phyloP scores from a whole-genome alignment of 1,140 invertebrate genomes.

The Melipona quadrifasciata region DNA sequence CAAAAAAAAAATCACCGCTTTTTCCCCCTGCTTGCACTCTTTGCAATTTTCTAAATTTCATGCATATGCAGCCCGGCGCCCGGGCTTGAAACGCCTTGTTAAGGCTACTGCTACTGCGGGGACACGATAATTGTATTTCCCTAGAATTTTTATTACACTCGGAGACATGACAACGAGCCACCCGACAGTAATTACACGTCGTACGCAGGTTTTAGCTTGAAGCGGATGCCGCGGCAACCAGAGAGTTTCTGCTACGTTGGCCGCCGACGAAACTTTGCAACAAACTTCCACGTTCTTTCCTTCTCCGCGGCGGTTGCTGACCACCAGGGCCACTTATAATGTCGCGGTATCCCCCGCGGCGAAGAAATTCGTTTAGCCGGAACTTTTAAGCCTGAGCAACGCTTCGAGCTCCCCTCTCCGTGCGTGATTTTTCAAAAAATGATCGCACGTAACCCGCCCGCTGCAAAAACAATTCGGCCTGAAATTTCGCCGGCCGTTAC shows the following conservation, averaged over 20 bases:
- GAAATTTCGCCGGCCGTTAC: neutral
- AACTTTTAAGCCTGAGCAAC: conserved; percentile 11
- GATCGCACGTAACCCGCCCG: neutral
- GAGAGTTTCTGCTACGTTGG: conserved; percentile 27
- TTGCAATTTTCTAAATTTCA: conserved; percentile 11
- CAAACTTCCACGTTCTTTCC: conserved; percentile 44
- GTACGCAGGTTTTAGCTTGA: conserved; percentile 35
- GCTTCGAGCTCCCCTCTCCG: neutral
- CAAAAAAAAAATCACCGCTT: neutral
- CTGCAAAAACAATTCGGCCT: neutral
- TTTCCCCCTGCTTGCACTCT: neutral
- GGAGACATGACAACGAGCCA: conserved; percentile 35
- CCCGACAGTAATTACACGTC: conserved; percentile 50
- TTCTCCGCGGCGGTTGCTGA: conserved; percentile 3
- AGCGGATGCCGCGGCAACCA: conserved; percentile 6
- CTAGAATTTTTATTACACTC: conserved; percentile 48
- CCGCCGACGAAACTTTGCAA: conserved; percentile 32
- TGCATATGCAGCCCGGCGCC: neutral
- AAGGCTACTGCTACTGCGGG: conserved; percentile 7
- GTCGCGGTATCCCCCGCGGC: neutral
- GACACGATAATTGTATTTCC: conserved; percentile 44
- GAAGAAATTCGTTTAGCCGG: conserved; percentile 37
- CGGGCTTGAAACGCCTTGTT: conserved; percentile 29
- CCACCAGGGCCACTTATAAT: conserved; percentile 40
- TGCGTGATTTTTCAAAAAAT: neutral